Percentiles rank a stretch among this genome's conserved stretches.
Conservation (phyloP, 2,797 vertebrate genomes). For the Silurus aristotelis region DNA sequence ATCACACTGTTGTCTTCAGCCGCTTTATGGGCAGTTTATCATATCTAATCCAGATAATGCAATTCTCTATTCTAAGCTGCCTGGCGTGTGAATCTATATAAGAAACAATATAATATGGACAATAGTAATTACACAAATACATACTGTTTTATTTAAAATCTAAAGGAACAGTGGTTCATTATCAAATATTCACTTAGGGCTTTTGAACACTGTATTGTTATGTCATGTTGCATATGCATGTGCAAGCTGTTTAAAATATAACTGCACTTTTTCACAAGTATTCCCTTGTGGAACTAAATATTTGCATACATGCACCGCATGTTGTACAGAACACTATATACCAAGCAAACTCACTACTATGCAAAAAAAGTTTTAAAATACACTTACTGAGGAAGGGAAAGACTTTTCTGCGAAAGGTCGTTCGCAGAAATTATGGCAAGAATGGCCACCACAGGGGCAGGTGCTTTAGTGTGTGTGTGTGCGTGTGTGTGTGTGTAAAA, state of each 20-base stretch:
- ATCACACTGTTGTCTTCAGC: conserved; percentile 8
- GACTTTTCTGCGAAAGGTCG: neutral
- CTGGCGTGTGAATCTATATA: neutral
- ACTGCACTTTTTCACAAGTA: no score
- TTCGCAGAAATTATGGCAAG: neutral
- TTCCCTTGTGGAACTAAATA: neutral
- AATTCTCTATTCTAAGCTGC: neutral
- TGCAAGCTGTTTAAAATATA: neutral
- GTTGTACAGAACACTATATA: neutral
- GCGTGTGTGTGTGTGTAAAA: neutral
- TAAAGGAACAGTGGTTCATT: neutral
- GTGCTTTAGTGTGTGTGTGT: neutral
- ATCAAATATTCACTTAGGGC: neutral
- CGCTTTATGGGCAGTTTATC: neutral
- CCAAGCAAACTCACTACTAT: neutral
- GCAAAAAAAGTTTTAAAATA: conserved; percentile 20
- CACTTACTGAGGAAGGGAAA: conserved; percentile 11
- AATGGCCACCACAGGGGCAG: neutral
- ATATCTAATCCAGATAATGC: conserved; percentile 24
- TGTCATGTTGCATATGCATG: neutral
- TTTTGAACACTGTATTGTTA: neutral
- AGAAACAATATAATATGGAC: neutral
- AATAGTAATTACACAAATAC: neutral
- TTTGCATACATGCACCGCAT: conserved; percentile 9
- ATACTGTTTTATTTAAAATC: neutral